Percentiles rank a stretch among this genome's conserved stretches.
Evolutionary conservation across 2,797 vertebrate species (phyloP).

Genomic region (Tokudaia muenninki): DNA sequence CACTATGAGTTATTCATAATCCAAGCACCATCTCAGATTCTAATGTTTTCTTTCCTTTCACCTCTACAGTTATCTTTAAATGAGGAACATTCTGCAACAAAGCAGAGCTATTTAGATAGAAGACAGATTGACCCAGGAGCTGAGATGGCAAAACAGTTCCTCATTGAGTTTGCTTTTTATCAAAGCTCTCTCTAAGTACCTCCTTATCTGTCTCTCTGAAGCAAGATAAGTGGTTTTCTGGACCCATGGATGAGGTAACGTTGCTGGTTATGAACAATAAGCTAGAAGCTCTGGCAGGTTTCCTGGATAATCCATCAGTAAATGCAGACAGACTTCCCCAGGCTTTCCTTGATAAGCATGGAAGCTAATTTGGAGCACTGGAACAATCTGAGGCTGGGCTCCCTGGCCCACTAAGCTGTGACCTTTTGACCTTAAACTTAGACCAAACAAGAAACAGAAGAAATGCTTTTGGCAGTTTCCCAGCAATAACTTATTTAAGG

Average conservation of each 20-base stretch:
- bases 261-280: constrained; percentile 54
- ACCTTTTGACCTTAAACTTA: constrained; percentile 65
- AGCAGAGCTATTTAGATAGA: constrained; percentile 41
- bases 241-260: constrained; percentile 46
- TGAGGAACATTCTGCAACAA: constrained; percentile 62
- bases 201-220: constrained; percentile 61
- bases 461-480: constrained; percentile 60
- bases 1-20: background rate
- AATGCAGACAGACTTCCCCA: constrained; percentile 12
- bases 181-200: background rate
- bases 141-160: background rate
- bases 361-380: background rate
- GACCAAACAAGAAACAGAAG: constrained; percentile 51
- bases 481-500: constrained; percentile 66
- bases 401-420: background rate
- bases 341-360: constrained; percentile 43
- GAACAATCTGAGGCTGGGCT: background rate
- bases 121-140: background rate
- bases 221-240: constrained; percentile 64
- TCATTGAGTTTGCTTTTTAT: constrained; percentile 1
- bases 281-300: constrained; percentile 33
- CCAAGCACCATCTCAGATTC: background rate
- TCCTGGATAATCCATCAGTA: constrained; percentile 33
- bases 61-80: constrained; percentile 48
- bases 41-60: background rate